phyloP scores from a whole-genome alignment of 2,797 vertebrate genomes.

The Pangasius macronema region DNA sequence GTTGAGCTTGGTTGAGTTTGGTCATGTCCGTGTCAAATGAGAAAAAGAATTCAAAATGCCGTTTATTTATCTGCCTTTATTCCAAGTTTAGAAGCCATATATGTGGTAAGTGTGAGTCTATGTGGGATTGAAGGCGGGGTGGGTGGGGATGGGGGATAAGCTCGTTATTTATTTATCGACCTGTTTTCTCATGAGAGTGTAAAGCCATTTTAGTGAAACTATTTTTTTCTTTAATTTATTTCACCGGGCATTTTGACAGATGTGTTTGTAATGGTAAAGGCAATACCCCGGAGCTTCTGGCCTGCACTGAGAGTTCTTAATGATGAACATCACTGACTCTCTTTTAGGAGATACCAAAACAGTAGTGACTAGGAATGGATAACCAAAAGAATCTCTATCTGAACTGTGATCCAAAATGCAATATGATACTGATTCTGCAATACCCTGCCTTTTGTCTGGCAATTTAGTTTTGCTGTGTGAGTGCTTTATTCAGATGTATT shows the following conservation, averaged over 20 bases:
- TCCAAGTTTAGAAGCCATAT: constrained; percentile 84
- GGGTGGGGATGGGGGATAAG: not conserved
- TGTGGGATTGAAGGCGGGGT: constrained; percentile 30
- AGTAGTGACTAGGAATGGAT: constrained; percentile 27
- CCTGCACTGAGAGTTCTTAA: constrained; percentile 49
- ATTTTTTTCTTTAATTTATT: constrained; percentile 46
- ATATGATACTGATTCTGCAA: constrained; percentile 82
- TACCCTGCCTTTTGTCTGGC: constrained; percentile 69
- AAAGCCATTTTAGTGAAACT: constrained; percentile 17
- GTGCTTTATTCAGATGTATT: constrained; percentile 30
- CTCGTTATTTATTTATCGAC: constrained; percentile 39
- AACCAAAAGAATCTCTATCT: constrained; percentile 45
- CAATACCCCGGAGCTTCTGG: constrained; percentile 51
- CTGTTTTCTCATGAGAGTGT: constrained; percentile 34
- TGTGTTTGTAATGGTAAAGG: constrained; percentile 62
- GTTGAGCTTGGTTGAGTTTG: constrained; percentile 83
- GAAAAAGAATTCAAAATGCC: constrained; percentile 71
- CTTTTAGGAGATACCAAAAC: constrained; percentile 19
- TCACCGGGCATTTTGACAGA: constrained; percentile 62
- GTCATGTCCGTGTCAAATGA: constrained; percentile 81
- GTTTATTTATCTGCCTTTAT: constrained; percentile 87
- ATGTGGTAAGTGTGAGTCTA: constrained; percentile 69
- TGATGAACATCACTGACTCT: constrained; percentile 38
- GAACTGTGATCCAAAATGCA: constrained; percentile 75
- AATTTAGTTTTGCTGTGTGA: constrained; percentile 21